Base-by-base conservation (phyloP, 2,888 invertebrate genomes). In the Noctua janthina region DNA sequence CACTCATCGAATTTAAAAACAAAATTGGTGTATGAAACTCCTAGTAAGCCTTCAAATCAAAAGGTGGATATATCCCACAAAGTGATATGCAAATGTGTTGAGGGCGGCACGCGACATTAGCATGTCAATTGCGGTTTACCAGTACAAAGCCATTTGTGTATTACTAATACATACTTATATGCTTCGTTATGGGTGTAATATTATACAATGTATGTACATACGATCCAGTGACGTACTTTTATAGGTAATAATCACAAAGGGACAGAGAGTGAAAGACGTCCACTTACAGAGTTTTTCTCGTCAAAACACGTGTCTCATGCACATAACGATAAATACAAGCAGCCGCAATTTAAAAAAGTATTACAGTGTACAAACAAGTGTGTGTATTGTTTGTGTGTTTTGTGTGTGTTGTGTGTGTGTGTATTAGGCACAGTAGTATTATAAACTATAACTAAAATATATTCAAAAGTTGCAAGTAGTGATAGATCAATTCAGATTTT, bases 71-170 rank as follows among this genome's bases (percentile, higher is more conserved):
- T 82, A 78, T 51, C 43, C 66, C 39, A 80, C 81, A 81, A 87
- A 88, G 79, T 88, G 77, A 72, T 85, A 88, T 85, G 87, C 82
- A 88, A 88, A 88, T 88, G 71, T 78, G 74, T 76, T 75, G 73
- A 66, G 46, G 78, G 77, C 66, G 73, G 85, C 79, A 80, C 87
- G 85, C 79, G 78, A 81, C 72, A 87, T 88, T 88, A 82, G 71
- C 85, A 88, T 88, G 80, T 83, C 85, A 82, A 88, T 87, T 74
- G 83, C 68, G 67, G 70, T 78, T 73, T 79, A 79, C 79, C 68
- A 11, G 72, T 67, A 76, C 79, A 66, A n/a, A 75, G 74, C 43
- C 56, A 76, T 83, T 85, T 78, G 68, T 75, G 73, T 85, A 73
- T 72, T 69, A 69, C 74, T 74, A 85, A 78, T 75, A 76, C 43